Conservation (phyloP, 37 sponge, comb jelly and placozoan genomes). For the Eunapius fragilis region DNA sequence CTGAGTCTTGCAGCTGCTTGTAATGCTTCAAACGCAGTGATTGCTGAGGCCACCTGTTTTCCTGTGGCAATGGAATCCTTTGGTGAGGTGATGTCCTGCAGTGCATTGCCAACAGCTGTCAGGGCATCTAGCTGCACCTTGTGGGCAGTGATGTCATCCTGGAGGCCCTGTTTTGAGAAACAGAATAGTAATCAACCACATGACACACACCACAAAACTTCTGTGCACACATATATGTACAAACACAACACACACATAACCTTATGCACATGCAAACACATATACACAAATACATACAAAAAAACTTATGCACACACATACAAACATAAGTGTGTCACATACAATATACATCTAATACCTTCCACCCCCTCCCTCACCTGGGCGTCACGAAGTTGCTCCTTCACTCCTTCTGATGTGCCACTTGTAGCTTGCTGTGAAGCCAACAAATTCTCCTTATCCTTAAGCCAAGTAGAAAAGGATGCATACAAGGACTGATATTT, state of each 20-base stretch:
- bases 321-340: background rate
- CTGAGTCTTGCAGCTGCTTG: conserved; percentile 7
- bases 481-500: conserved; percentile 43
- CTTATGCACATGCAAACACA: background rate
- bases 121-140: conserved; percentile 4
- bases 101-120: conserved; percentile 13
- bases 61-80: conserved; percentile 30
- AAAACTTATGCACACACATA: background rate
- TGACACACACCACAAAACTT: no score
- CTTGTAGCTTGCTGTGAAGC: conserved; percentile 18
- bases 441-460: conserved; percentile 18
- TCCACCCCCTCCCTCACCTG: conserved; percentile 1
- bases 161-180: conserved; percentile 6
- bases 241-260: background rate
- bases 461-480: conserved; percentile 33
- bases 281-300: background rate
- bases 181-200: background rate
- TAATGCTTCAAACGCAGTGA: conserved; percentile 22
- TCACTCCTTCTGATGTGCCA: conserved; percentile 38
- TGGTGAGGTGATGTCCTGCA: conserved; percentile 34
- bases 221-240: no score
- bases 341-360: background rate
- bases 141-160: conserved; percentile 19
- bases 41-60: conserved; percentile 30
- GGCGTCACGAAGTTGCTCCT: conserved; percentile 34